Percentiles rank a stretch among this genome's conserved stretches.
These are phyloP conservation scores for Drosophila sturtevanti DNA, from an alignment of 1,140 invertebrate species.

Conservation along the genomic window DNA sequence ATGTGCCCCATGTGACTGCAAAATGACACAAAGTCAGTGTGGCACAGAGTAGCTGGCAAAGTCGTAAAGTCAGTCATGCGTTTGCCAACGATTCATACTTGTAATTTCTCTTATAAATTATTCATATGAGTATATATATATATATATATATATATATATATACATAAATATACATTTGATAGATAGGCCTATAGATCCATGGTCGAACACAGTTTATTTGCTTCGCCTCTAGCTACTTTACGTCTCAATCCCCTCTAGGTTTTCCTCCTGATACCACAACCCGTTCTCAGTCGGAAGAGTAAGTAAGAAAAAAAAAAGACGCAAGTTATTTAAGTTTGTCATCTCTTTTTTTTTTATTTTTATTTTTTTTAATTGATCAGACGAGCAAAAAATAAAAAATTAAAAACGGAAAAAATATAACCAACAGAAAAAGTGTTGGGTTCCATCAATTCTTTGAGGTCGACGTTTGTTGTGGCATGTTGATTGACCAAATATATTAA, in stretches of 20 bases:
- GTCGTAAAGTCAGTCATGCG: constrained; percentile 1
- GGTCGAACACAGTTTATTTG: not conserved
- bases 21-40: not conserved
- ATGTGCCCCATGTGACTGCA: constrained; percentile 3
- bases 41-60: not conserved
- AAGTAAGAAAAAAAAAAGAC: not conserved
- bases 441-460: constrained; percentile 9
- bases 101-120: constrained; percentile 10
- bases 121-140: not conserved
- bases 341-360: not conserved
- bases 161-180: not conserved
- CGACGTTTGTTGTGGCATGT: not conserved
- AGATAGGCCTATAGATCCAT: constrained; percentile 2
- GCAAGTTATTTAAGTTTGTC: constrained; percentile 8
- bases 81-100: not conserved
- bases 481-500: not conserved
- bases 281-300: not conserved
- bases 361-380: constrained; percentile 2
- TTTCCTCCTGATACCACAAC: not conserved
- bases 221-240: not conserved
- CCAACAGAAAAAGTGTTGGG: constrained; percentile 5
- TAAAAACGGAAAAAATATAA: not conserved
- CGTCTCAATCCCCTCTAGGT: not conserved
- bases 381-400: not conserved
- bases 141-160: not conserved